A percentile compares a stretch with the other conserved stretches of the same genome.
These are phyloP conservation scores for Spilosoma lubricipeda DNA, from an alignment of 2,888 invertebrate genomes.

Conservation along the genomic window DNA sequence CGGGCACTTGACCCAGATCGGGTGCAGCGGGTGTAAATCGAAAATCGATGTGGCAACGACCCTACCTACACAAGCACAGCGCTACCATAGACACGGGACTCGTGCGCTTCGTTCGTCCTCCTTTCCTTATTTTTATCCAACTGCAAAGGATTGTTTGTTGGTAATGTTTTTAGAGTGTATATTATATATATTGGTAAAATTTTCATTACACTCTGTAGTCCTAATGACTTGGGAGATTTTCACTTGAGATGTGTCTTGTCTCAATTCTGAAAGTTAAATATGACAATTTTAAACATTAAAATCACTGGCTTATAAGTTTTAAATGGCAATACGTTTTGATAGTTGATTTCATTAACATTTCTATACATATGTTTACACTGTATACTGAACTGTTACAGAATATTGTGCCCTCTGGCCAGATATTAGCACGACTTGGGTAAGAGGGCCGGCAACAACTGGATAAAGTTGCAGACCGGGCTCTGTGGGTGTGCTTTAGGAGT, in stretches of 20 bases:
- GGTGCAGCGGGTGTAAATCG: conserved; percentile 79
- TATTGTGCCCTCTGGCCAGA: too few relatives aligned
- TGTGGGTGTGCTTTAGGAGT: too few relatives aligned
- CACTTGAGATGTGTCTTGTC: not conserved
- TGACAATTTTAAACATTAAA: too few relatives aligned
- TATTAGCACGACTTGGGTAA: too few relatives aligned
- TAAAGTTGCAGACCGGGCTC: too few relatives aligned
- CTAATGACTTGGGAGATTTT: not conserved
- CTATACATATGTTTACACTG: not conserved
- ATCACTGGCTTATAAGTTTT: too few relatives aligned
- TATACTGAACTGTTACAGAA: too few relatives aligned
- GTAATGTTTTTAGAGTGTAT: not conserved
- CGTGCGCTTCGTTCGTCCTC: conserved; percentile 59
- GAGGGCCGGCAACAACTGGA: too few relatives aligned
- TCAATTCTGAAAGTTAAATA: not conserved
- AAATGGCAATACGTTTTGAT: too few relatives aligned
- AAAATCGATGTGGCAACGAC: conserved; percentile 82
- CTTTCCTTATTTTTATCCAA: not conserved
- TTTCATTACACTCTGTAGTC: not conserved
- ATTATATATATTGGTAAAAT: not conserved
- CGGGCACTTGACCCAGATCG: conserved; percentile 82
- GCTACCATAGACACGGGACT: conserved; percentile 52
- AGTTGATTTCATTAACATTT: not conserved
- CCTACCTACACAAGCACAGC: conserved; percentile 51
- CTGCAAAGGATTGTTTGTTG: too few relatives aligned